phyloP scores from a whole-genome alignment of 2,888 invertebrate species.

The Caenorhabditis sp. region DNA sequence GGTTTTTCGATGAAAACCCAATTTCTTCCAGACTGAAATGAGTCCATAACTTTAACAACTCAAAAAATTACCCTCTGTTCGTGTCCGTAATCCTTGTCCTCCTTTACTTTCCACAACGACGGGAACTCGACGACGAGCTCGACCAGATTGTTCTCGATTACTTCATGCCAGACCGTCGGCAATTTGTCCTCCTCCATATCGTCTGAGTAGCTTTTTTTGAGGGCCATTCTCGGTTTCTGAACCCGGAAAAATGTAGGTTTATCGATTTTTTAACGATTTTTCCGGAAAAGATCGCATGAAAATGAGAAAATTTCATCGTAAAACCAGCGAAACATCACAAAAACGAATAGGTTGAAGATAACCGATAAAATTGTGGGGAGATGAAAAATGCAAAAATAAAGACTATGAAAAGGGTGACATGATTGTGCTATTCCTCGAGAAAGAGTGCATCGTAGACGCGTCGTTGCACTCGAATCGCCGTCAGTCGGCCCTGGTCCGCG shows the following conservation, averaged over 20 bases:
- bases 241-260: too few species aligned
- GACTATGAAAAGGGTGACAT: not conserved
- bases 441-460: slow-evolving; percentile 54
- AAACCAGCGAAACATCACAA: too few species aligned
- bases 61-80: not conserved
- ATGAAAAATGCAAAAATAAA: not conserved
- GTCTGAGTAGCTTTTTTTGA: not conserved
- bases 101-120: not conserved
- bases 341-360: too few species aligned
- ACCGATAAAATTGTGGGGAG: not conserved
- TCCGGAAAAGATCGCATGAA: not conserved
- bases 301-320: not conserved
- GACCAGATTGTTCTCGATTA: not conserved
- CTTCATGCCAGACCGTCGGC: not conserved
- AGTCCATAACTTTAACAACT: not conserved
- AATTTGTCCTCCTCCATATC: not conserved
- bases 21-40: not conserved
- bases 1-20: not conserved
- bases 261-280: not conserved
- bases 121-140: not conserved
- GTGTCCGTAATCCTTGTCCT: not conserved
- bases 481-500: slow-evolving; percentile 9
- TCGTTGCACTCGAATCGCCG: slow-evolving; percentile 52
- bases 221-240: too few species aligned
- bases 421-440: slow-evolving; percentile 41